A percentile compares a stretch with the other conserved stretches of the same genome.
Evolutionary conservation across 2,888 invertebrate species (phyloP).

Genomic region (Microplitis manilae): DNA sequence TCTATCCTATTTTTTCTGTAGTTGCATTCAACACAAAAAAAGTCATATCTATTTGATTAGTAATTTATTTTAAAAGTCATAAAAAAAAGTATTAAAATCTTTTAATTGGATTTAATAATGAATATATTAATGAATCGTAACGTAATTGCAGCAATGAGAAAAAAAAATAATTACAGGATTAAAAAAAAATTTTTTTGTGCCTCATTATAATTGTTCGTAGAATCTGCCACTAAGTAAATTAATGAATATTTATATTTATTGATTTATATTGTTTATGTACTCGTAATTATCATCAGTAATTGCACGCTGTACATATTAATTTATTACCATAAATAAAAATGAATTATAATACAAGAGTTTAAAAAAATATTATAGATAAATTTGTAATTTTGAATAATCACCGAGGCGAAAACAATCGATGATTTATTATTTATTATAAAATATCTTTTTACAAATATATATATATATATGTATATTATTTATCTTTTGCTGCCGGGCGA

Average conservation of each 20-base stretch:
- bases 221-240: constrained; percentile 1
- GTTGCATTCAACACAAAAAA: constrained; percentile 8
- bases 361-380: constrained; percentile 13
- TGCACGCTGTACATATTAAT: constrained; percentile 9
- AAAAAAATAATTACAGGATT: neutral
- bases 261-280: neutral
- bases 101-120: neutral
- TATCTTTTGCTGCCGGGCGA: neutral
- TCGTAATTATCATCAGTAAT: neutral
- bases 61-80: neutral
- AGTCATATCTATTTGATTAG: constrained; percentile 6
- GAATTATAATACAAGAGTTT: neutral
- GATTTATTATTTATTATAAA: constrained; percentile 15
- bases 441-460: neutral
- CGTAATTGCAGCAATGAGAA: neutral
- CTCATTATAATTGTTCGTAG: constrained; percentile 16
- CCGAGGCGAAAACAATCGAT: constrained; percentile 29
- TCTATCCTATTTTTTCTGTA: neutral
- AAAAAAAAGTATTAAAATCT: neutral
- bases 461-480: constrained; percentile 8
- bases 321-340: neutral
- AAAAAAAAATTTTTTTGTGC: neutral
- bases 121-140: neutral
- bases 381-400: constrained; percentile 14
- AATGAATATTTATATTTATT: neutral